phyloP scores from a whole-genome alignment of 2,888 invertebrate genomes.

The Watsonalla binaria region DNA sequence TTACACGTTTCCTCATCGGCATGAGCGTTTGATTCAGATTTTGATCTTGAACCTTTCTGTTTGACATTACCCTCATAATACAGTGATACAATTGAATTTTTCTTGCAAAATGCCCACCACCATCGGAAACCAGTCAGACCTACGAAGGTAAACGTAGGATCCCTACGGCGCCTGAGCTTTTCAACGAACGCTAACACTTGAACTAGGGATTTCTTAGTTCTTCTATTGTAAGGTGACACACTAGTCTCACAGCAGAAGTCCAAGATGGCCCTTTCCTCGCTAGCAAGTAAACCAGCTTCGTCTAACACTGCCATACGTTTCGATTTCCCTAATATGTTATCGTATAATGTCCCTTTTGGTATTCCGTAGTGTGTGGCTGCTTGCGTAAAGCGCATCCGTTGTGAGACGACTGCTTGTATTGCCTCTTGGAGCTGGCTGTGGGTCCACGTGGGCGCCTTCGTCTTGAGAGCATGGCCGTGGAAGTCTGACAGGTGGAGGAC shows the following conservation, averaged over 20 bases:
- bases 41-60: conserved; percentile 33
- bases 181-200: conserved; percentile 83
- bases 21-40: conserved; percentile 27
- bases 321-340: conserved; percentile 87
- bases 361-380: conserved; percentile 84
- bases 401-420: conserved; percentile 85
- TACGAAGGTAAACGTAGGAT: conserved; percentile 82
- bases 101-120: conserved; percentile 92
- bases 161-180: conserved; percentile 75
- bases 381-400: conserved; percentile 87
- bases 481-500: conserved; percentile 51
- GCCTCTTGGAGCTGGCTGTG: conserved; percentile 86
- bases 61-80: conserved; percentile 45
- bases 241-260: conserved; percentile 87
- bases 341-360: conserved; percentile 87
- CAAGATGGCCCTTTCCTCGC: conserved; percentile 82
- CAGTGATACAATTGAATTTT: conserved; percentile 84
- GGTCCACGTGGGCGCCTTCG: conserved; percentile 87
- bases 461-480: conserved; percentile 82
- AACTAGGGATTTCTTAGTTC: conserved; percentile 83
- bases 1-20: conserved; percentile 39
- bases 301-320: conserved; percentile 87
- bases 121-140: conserved; percentile 86
- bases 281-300: conserved; percentile 80
- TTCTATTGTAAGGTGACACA: conserved; percentile 83